phyloP scores from a whole-genome alignment of 1,140 invertebrate species.

The Pararge aegeria region DNA sequence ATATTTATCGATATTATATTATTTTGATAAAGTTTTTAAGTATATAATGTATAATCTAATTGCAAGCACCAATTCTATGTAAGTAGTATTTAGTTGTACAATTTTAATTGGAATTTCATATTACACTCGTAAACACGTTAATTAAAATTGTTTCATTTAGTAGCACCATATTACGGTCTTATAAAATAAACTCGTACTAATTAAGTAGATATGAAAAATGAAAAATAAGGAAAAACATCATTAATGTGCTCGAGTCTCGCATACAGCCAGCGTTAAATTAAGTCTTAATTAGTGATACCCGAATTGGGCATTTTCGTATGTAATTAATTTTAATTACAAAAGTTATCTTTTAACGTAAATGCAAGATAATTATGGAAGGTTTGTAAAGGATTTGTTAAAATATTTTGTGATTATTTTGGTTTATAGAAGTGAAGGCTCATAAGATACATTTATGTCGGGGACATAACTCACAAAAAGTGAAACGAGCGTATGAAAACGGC shows the following conservation, averaged over 20 bases:
- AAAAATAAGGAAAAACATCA: constrained; percentile 27
- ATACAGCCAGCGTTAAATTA: constrained; percentile 21
- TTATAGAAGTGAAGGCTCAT: not conserved
- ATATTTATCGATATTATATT: not conserved
- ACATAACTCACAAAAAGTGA: too few relatives aligned
- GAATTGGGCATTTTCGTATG: constrained; percentile 25
- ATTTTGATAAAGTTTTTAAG: too few relatives aligned
- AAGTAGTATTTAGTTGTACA: not conserved
- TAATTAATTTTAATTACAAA: constrained; percentile 36
- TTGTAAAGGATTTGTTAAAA: not conserved
- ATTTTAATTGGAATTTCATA: constrained; percentile 7
- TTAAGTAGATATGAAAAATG: constrained; percentile 27
- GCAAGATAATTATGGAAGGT: not conserved
- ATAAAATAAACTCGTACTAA: constrained; percentile 26
- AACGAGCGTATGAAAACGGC: too few relatives aligned
- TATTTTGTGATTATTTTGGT: not conserved
- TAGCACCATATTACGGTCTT: constrained; percentile 11
- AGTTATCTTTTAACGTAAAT: constrained; percentile 16
- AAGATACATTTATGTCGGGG: too few relatives aligned
- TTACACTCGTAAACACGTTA: constrained; percentile 15
- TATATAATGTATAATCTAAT: too few relatives aligned
- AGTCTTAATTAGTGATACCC: constrained; percentile 36
- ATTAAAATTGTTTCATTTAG: constrained; percentile 17
- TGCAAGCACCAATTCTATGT: too few relatives aligned
- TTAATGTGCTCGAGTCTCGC: constrained; percentile 23